phyloP scores from a whole-genome alignment of 2,113 vertebrate genomes.

The Crotalus tigris region DNA sequence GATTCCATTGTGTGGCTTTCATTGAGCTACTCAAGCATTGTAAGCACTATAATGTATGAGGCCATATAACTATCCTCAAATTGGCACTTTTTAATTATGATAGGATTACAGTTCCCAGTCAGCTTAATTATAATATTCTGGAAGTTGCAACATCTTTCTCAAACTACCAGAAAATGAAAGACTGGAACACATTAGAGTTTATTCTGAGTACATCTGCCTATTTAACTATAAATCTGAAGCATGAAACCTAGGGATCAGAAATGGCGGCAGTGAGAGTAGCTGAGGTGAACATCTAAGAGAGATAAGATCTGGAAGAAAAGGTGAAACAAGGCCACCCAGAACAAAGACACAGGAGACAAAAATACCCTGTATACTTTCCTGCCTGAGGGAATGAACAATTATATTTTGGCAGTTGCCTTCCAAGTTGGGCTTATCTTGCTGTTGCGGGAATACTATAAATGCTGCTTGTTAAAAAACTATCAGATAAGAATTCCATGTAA shows the following conservation, averaged over 20 bases:
- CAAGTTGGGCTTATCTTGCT: constrained; percentile 48
- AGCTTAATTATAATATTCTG: neutral
- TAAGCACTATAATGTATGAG: neutral
- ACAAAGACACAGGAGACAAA: constrained; percentile 66
- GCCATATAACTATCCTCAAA: neutral
- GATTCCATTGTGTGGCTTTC: neutral
- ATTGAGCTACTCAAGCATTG: constrained; percentile 1
- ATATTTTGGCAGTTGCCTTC: constrained; percentile 49
- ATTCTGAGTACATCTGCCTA: neutral
- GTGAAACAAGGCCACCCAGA: constrained; percentile 64
- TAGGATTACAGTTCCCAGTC: neutral
- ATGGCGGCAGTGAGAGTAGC: rapidly evolving
- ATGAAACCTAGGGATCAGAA: neutral
- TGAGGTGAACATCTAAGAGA: constrained; percentile 23
- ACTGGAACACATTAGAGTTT: neutral
- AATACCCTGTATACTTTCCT: constrained; percentile 39
- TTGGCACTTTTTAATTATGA: neutral
- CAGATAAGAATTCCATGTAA: constrained; percentile 70
- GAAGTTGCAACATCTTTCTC: neutral
- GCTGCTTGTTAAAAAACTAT: constrained; percentile 65
- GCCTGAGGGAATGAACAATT: constrained; percentile 59
- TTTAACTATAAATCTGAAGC: neutral
- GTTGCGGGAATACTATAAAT: constrained; percentile 55
- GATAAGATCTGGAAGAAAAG: constrained; percentile 36
- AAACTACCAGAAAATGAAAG: neutral